Evolutionary conservation across 2,113 vertebrate genomes (phyloP), one percentile per base, ranked within the genome.

Genomic region (Zingel zingel): DNA sequence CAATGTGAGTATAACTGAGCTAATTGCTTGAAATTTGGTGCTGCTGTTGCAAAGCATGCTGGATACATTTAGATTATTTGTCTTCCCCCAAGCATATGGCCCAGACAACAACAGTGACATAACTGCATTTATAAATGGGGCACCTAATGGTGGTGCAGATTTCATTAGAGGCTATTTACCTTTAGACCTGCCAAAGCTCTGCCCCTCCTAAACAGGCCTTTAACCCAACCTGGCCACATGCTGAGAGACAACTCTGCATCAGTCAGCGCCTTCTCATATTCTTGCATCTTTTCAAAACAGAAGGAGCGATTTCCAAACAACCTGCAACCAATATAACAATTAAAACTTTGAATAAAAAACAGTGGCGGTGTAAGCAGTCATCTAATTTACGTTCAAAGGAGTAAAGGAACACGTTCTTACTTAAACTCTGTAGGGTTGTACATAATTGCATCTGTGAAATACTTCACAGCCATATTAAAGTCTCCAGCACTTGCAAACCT

Each of bases 221-320:
- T 96, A 79, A 94, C 94, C 97, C 96, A 97, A 11, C 89, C 86
- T 0, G 96, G 96, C 27, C 0, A 81, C 30, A 97, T 90, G 39
- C 58, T 86, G 23, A 97, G 90, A 0, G 94, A 92, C 7, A 94
- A 47, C 76, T 94, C 93, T 0, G 97, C 96, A 0, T 97, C 97
- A 0, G 63, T 61, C 74, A 98, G 91, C 0, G 96, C 95, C 76
- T 95, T 95, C 11, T 78, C 71, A 0, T 91, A 96, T 0, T 94
- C 81, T 47, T 87, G 87, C 73, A 96, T 86, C 82, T 90, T 94
- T 80, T 97, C 96, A 9, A 95, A 96, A 93, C 96, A 97, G 90
- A 95, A 97, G 0, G 97, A 97, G 4, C 96, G 95, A 86, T 97
- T 98, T 48, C 97, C 96, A 36, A 97, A 96, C 45, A 97, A 83